Percentiles rank a stretch among this genome's conserved stretches.
These are phyloP conservation scores for Fragum fragum DNA, from an alignment of 2,888 invertebrate genomes.

Conservation along the genomic window DNA sequence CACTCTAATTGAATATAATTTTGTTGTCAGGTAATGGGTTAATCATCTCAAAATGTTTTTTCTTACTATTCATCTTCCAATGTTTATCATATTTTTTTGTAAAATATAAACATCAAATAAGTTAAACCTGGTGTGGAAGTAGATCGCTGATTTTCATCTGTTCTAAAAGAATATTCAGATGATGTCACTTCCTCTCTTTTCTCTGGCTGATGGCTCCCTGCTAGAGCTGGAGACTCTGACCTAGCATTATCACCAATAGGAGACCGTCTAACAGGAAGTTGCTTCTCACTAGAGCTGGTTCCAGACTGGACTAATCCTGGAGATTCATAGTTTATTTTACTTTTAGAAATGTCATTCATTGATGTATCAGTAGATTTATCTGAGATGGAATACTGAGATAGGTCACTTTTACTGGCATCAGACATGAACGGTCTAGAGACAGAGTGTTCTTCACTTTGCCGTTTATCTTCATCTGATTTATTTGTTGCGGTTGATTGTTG, in stretches of 20 bases:
- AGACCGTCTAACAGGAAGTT: constrained; percentile 62
- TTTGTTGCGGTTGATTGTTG: constrained; percentile 12
- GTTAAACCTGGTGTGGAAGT: constrained; percentile 64
- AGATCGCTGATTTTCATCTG: constrained; percentile 54
- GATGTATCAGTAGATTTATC: constrained; percentile 62
- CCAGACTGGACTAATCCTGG: constrained; percentile 55
- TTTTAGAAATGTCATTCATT: constrained; percentile 33
- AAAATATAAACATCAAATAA: too few relatives aligned
- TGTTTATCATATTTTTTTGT: too few relatives aligned
- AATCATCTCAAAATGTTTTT: too few relatives aligned
- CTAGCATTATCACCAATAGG: constrained; percentile 65
- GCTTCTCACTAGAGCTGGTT: constrained; percentile 52
- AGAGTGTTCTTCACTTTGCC: background rate
- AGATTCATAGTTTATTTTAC: constrained; percentile 31
- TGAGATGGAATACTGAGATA: constrained; percentile 64
- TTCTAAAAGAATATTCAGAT: constrained; percentile 61
- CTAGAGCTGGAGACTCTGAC: constrained; percentile 37
- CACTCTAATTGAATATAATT: too few relatives aligned
- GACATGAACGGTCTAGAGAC: constrained; percentile 57
- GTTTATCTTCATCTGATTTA: background rate
- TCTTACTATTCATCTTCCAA: too few relatives aligned
- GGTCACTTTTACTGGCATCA: constrained; percentile 48
- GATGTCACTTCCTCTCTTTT: constrained; percentile 42
- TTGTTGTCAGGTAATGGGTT: too few relatives aligned
- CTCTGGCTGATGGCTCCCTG: constrained; percentile 20